Evolutionary conservation across 2,888 invertebrate genomes (phyloP).

Genomic region (Drosophila melanosoma): DNA sequence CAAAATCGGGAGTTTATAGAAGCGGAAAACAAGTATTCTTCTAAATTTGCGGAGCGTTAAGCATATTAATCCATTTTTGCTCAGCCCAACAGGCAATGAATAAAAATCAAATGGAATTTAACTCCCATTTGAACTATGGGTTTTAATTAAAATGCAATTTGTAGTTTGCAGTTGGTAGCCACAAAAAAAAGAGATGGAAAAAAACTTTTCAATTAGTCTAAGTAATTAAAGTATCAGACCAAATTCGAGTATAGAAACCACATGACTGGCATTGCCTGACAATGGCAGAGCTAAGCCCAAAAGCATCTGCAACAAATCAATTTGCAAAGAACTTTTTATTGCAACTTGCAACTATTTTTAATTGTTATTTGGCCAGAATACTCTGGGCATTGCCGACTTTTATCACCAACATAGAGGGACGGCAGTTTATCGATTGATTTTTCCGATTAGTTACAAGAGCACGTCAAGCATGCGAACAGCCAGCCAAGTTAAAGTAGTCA

Average conservation of each 20-base stretch:
- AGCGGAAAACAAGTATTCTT: neutral
- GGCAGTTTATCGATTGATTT: constrained; percentile 69
- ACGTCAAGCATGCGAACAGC: neutral
- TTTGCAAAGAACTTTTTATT: constrained; percentile 72
- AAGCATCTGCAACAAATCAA: constrained; percentile 78
- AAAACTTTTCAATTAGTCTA: constrained; percentile 67
- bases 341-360: constrained; percentile 69
- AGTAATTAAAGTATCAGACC: constrained; percentile 68
- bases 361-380: constrained; percentile 43
- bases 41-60: neutral
- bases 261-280: constrained; percentile 54
- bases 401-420: constrained; percentile 14
- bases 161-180: constrained; percentile 20
- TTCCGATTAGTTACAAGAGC: constrained; percentile 56
- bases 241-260: constrained; percentile 36
- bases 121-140: constrained; percentile 13
- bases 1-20: neutral
- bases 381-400: constrained; percentile 28
- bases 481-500: constrained; percentile 47
- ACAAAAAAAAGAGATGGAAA: neutral
- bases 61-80: neutral
- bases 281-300: constrained; percentile 42
- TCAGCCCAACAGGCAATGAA: neutral
- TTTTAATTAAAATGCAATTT: constrained; percentile 51
- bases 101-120: constrained; percentile 28